A percentile compares a stretch with the other conserved stretches of the same genome.
Conservation (phyloP, 2,797 vertebrate species). For the Acipenser ruthenus region DNA sequence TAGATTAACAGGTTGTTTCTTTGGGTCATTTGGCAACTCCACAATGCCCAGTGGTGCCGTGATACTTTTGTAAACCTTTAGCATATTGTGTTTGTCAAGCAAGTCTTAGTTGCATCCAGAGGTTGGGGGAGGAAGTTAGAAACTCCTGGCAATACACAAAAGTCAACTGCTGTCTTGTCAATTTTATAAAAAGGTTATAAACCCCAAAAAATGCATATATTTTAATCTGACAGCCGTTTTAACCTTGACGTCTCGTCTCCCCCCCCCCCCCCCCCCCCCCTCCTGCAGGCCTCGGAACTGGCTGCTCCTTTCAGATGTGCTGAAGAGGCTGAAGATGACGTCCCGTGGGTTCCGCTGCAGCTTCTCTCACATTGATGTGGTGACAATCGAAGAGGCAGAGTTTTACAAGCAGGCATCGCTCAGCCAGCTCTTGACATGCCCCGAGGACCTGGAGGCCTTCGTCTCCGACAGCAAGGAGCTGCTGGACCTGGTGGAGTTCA, state of each 20-base stretch:
- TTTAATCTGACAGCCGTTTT: no score
- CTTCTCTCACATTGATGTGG: slow-evolving; percentile 78
- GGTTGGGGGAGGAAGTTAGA: no score
- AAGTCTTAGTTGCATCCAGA: no score
- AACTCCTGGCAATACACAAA: no score
- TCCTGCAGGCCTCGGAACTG: slow-evolving; percentile 76
- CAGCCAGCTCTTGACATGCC: slow-evolving; percentile 79
- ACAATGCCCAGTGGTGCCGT: no score
- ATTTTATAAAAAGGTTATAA: no score
- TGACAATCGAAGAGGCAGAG: slow-evolving; percentile 73
- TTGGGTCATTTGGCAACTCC: no score
- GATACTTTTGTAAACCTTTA: no score
- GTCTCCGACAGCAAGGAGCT: slow-evolving; percentile 76
- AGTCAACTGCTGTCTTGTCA: no score
- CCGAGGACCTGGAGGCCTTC: slow-evolving; percentile 77
- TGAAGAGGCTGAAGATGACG: slow-evolving; percentile 80
- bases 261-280: background rate
- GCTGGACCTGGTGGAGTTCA: slow-evolving; percentile 84
- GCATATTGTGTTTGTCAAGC: no score
- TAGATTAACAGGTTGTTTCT: no score
- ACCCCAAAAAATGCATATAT: no score
- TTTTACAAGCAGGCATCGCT: slow-evolving; percentile 83
- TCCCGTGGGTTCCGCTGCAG: slow-evolving; percentile 76
- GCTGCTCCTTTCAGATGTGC: slow-evolving; percentile 79
- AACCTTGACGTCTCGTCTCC: background rate